Conservation (phyloP, 2,888 invertebrate genomes). For the Spisula subtruncata region DNA sequence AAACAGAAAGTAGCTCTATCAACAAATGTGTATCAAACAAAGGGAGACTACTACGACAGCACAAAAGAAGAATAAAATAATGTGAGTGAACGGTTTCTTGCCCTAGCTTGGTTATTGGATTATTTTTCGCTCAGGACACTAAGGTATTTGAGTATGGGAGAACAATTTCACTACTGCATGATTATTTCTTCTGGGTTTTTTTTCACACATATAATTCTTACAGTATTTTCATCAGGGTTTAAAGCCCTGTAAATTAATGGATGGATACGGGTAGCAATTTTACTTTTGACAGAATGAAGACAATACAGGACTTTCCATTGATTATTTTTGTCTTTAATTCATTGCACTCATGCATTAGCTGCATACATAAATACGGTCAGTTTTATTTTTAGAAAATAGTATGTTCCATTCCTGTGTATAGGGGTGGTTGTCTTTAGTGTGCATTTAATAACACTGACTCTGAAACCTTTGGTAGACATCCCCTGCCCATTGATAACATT, state of each 20-base stretch:
- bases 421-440: no score
- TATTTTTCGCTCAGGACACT: background rate
- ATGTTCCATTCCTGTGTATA: no score
- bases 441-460: no score
- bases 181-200: background rate
- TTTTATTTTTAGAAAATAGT: no score
- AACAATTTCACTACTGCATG: background rate
- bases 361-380: no score
- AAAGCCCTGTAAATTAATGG: background rate
- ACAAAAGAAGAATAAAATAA: background rate
- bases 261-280: background rate
- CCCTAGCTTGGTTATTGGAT: background rate
- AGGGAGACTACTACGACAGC: background rate
- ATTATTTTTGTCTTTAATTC: slow-evolving; percentile 1
- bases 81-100: slow-evolving; percentile 8
- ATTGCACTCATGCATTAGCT: no score
- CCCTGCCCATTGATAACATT: no score
- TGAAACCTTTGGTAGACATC: no score
- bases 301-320: background rate
- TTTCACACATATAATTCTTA: background rate
- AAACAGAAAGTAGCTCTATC: slow-evolving; percentile 1
- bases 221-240: slow-evolving; percentile 5
- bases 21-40: background rate
- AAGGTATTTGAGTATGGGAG: background rate
- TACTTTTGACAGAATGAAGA: background rate